Conservation (phyloP, 1,140 invertebrate species). For the Sminthurinus signatus region DNA sequence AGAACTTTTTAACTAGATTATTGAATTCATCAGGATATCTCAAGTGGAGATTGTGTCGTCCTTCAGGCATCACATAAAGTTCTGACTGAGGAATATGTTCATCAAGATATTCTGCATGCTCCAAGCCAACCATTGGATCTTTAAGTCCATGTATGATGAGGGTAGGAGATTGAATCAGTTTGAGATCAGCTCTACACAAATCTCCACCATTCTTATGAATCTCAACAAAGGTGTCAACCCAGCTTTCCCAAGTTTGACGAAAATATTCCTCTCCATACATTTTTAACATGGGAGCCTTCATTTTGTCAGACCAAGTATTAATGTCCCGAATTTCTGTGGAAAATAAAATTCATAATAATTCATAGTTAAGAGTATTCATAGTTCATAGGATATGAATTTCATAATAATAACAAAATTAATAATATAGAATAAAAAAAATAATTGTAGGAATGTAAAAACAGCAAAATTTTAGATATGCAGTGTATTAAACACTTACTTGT, state of each 20-base stretch:
- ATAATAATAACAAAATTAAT: neutral
- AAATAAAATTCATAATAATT: conserved; percentile 6
- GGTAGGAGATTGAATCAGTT: conserved; percentile 62
- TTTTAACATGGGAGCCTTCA: conserved; percentile 44
- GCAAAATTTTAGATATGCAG: neutral
- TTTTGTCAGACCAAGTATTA: conserved; percentile 45
- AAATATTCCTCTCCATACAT: conserved; percentile 48
- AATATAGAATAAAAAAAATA: neutral
- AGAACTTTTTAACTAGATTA: conserved; percentile 62
- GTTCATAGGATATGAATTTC: neutral
- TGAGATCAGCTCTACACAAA: conserved; percentile 57
- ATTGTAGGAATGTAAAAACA: neutral
- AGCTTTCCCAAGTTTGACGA: conserved; percentile 38
- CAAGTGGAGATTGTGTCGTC: conserved; percentile 79
- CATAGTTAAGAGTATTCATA: neutral
- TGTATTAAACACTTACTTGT: conserved; percentile 47
- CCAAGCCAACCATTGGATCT: conserved; percentile 64
- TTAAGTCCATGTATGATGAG: conserved; percentile 75
- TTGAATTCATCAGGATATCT: conserved; percentile 74
- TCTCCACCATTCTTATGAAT: conserved; percentile 43
- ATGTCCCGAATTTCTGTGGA: conserved; percentile 42
- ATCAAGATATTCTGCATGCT: conserved; percentile 65
- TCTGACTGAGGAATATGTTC: conserved; percentile 46
- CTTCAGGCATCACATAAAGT: conserved; percentile 61
- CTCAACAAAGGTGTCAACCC: conserved; percentile 44